Conservation (phyloP, 2,113 vertebrate species). For the Craseonycteris thonglongyai region DNA sequence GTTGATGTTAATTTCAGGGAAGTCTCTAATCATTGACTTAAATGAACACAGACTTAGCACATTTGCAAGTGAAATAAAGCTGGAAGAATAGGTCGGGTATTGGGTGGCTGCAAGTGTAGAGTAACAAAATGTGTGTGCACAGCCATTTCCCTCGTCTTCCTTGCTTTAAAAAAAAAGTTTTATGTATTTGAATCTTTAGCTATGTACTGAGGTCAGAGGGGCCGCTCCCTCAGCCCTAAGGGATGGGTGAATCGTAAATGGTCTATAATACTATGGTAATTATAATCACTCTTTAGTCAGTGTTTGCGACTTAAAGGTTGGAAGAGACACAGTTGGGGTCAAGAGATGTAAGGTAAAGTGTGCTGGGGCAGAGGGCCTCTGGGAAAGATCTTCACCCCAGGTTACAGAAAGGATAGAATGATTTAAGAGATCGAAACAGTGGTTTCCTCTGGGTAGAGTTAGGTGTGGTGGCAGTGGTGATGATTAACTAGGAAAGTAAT, state of each 20-base stretch:
- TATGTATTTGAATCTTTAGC: not conserved
- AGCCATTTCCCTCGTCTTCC: not conserved
- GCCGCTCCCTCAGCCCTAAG: not conserved
- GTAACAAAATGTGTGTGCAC: not conserved
- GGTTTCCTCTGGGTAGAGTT: not conserved
- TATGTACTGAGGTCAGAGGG: not conserved
- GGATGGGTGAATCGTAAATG: not conserved
- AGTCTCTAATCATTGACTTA: not conserved
- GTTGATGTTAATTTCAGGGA: not conserved
- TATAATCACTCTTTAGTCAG: not conserved
- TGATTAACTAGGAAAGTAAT: not conserved
- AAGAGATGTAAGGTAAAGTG: not conserved
- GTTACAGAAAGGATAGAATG: not conserved
- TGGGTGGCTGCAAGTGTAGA: not conserved
- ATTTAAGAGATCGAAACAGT: not conserved
- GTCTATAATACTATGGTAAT: not conserved
- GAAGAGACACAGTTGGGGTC: not conserved
- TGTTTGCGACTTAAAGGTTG: not conserved
- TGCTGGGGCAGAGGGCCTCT: not conserved
- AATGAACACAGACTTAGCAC: not conserved
- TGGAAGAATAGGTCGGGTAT: not conserved
- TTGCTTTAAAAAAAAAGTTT: not conserved
- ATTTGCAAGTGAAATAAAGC: not conserved
- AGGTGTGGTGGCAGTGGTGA: not conserved
- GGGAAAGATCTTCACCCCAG: not conserved